A percentile compares a stretch with the other conserved stretches of the same genome.
Conservation (phyloP, 2,888 invertebrate species). For the Oeneis ivallda region DNA sequence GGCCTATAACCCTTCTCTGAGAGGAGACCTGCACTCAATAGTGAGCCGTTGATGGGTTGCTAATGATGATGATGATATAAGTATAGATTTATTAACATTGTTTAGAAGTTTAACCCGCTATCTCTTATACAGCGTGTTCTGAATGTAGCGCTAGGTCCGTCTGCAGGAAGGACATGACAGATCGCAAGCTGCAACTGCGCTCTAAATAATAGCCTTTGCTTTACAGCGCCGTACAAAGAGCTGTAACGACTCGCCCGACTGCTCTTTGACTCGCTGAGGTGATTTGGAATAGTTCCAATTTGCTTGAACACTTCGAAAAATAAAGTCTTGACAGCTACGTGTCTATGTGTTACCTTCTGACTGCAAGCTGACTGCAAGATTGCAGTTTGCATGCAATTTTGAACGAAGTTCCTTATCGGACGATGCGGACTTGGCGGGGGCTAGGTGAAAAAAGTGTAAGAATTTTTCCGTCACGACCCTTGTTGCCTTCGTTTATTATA, state of each 20-base stretch:
- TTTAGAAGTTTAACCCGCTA: neutral
- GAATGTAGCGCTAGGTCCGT: conserved; percentile 8
- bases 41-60: too few species aligned
- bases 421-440: too few species aligned
- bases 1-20: too few species aligned
- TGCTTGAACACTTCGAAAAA: neutral
- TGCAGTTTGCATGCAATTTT: too few species aligned
- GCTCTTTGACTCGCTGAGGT: neutral
- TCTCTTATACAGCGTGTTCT: neutral
- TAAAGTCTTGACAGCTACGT: neutral
- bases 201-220: conserved; percentile 38
- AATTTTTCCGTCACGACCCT: too few species aligned
- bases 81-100: too few species aligned
- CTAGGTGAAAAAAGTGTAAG: too few species aligned
- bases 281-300: conserved; percentile 14
- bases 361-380: neutral
- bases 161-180: conserved; percentile 36
- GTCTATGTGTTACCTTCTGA: too few species aligned
- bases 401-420: too few species aligned
- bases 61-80: too few species aligned
- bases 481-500: too few species aligned
- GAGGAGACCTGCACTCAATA: too few species aligned
- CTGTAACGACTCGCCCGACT: neutral
- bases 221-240: conserved; percentile 27
- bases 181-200: conserved; percentile 36